These are phyloP conservation scores for Hipposideros larvatus DNA, from an alignment of 2,797 vertebrate species.

Conservation along the genomic window DNA sequence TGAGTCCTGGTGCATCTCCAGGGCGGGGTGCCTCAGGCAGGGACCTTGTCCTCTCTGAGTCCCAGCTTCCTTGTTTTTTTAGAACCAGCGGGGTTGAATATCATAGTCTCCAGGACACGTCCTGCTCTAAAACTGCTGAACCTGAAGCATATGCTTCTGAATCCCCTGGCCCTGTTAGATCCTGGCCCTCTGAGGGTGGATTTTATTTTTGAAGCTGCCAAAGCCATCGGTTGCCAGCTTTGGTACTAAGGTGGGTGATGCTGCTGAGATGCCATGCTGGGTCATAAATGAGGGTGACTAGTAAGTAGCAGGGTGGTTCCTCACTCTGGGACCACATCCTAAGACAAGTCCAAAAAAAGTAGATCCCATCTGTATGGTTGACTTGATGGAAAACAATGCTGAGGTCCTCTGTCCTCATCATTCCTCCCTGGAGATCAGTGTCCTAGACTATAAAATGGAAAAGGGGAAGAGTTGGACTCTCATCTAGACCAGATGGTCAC, in stretches of 20 bases:
- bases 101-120: background rate
- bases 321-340: constrained; percentile 41
- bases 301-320: constrained; percentile 12
- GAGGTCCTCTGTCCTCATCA: background rate
- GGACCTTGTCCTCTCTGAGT: background rate
- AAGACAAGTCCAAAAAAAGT: constrained; percentile 37
- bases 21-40: background rate
- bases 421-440: background rate
- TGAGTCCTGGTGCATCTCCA: background rate
- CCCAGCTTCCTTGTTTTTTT: background rate
- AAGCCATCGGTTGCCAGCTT: constrained; percentile 74
- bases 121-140: constrained; percentile 35
- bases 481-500: background rate
- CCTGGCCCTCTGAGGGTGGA: background rate
- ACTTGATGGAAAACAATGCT: background rate
- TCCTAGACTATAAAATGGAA: constrained; percentile 25
- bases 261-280: constrained; percentile 70
- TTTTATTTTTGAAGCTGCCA: constrained; percentile 78
- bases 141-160: background rate
- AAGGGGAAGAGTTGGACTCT: background rate
- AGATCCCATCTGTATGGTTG: constrained; percentile 31
- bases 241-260: constrained; percentile 68
- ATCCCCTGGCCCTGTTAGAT: background rate
- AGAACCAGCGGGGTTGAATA: background rate
- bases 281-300: constrained; percentile 63